Base-by-base conservation (phyloP, 2,888 invertebrate genomes). In the Tetanocera ferruginea region DNA sequence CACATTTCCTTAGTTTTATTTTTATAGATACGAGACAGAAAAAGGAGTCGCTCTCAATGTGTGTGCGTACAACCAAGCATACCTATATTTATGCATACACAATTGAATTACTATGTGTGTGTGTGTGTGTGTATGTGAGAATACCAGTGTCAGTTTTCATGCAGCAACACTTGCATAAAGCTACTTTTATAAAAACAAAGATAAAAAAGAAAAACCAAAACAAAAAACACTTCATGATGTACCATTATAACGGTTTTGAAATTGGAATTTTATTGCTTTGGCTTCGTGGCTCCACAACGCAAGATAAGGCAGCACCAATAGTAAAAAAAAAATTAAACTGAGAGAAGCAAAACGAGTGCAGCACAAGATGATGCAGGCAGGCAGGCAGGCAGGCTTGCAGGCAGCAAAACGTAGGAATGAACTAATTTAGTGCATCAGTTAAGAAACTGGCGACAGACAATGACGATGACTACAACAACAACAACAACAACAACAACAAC, bases 401-500 rank as follows among this genome's bases (percentile, higher is more conserved):
- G 31, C 28, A 66, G 52, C 19, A 49, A 64, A 23, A 66, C 66
- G 52, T 49, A 66, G 37, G 19, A 37, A 57, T 49, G 76, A 70
- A 76, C 76, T 76, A 76, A 76, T 76, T 76, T 76, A 76, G 60
- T 76, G 76, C 76, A 76, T 76, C 76, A 76, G 76, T 76, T 76
- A 76, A 76, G 76, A 69, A 57, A 8, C 69, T 70, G 71, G 64
- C 76, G 76, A 76, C 76, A 76, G 76, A 62, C 66, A 62, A 43
- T 51, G 74, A 74, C 62, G 62, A 64, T n/a, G 67, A 67, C 23
- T 19, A 25, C 43, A 67, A 5, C 17, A 64, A 31, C 34, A 66
- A 17, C 37, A 37, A 25, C 43, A 25, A 60, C 11, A 49, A 62
- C 19, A 43, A 31, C 28, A 49, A 49, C 60, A 23, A 57, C 51